Evolutionary conservation across 2,888 invertebrate genomes (phyloP).

Genomic region (Calliphora vomitoria): DNA sequence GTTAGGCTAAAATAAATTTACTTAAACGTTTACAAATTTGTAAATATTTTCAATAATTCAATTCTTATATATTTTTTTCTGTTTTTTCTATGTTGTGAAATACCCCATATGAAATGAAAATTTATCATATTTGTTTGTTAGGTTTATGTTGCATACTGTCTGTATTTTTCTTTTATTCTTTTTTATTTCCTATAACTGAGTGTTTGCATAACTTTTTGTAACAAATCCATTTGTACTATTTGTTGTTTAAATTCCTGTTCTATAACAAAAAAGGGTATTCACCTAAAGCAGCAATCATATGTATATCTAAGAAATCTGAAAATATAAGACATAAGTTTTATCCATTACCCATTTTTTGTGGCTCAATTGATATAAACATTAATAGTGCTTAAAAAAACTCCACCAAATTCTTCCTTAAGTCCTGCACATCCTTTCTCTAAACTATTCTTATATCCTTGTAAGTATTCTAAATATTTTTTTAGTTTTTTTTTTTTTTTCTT

Average conservation of each 20-base stretch:
- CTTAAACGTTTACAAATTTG: no score
- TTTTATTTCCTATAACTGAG: constrained; percentile 47
- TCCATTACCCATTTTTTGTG: neutral
- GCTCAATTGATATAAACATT: neutral
- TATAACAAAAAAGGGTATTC: constrained; percentile 33
- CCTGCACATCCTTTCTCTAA: neutral
- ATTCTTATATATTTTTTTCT: neutral
- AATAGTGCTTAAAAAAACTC: neutral
- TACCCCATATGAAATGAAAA: neutral
- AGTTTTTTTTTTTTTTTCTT: neutral
- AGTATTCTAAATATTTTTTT: constrained; percentile 18
- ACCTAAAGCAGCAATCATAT: neutral
- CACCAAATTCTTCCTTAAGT: neutral
- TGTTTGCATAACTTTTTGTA: constrained; percentile 58
- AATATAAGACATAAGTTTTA: neutral
- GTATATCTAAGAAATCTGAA: neutral
- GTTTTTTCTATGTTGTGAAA: neutral
- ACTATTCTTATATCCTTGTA: constrained; percentile 1
- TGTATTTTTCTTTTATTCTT: constrained; percentile 26
- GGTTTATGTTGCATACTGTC: constrained; percentile 49
- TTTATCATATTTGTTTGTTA: constrained; percentile 42
- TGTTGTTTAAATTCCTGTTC: constrained; percentile 46
- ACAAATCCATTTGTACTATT: constrained; percentile 62
- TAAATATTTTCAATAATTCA: no score
- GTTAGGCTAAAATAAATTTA: no score